Conservation (phyloP, 2,888 invertebrate species). For the Heliconius aoede region DNA sequence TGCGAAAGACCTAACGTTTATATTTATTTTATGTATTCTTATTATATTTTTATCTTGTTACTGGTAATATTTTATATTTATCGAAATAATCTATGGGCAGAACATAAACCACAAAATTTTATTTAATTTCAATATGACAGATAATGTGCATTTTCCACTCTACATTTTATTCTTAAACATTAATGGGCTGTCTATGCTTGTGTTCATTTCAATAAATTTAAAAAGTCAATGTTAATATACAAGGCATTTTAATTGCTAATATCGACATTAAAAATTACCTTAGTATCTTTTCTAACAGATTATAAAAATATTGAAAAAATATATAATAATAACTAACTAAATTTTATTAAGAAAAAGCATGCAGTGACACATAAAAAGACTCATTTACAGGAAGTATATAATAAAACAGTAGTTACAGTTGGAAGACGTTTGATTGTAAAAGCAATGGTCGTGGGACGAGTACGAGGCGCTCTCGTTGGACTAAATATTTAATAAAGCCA, state of each 20-base stretch:
- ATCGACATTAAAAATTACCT: too few species aligned
- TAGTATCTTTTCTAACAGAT: too few species aligned
- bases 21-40: conserved; percentile 26
- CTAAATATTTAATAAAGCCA: not conserved
- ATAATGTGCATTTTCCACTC: not conserved
- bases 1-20: conserved; percentile 66
- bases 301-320: not conserved
- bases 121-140: not conserved
- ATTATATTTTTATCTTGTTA: conserved; percentile 33
- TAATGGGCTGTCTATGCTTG: not conserved
- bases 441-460: not conserved
- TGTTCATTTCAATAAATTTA: not conserved
- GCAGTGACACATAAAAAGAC: not conserved
- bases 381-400: not conserved
- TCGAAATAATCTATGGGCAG: not conserved
- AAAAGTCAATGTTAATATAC: not conserved
- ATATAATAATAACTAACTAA: not conserved
- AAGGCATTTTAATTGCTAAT: too few species aligned
- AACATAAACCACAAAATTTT: not conserved
- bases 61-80: not conserved
- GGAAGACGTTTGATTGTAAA: not conserved
- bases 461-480: not conserved
- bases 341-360: not conserved
- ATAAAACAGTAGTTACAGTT: not conserved
- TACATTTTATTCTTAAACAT: not conserved